Evolutionary conservation across 1,140 invertebrate species (phyloP).

Genomic region (Neuroterus valhalla): DNA sequence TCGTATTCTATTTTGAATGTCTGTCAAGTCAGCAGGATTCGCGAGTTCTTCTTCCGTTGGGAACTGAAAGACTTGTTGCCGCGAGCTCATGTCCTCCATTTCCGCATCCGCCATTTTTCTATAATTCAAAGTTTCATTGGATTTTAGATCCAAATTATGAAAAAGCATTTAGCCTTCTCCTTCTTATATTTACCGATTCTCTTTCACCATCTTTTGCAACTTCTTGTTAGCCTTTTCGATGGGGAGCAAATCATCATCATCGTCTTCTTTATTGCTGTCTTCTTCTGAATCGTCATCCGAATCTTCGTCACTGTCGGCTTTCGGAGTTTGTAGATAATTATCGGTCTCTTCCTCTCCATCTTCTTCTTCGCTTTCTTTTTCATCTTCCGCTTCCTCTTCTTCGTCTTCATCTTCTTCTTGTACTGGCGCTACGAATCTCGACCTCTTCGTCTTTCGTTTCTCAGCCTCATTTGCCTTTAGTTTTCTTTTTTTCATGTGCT

Average conservation of each 20-base stretch:
- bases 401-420: conserved; percentile 53
- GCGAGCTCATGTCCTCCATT: conserved; percentile 84
- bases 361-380: conserved; percentile 70
- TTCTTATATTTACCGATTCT: conserved; percentile 47
- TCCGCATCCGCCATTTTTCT: conserved; percentile 88
- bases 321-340: conserved; percentile 72
- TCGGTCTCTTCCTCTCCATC: conserved; percentile 71
- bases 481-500: conserved; percentile 28
- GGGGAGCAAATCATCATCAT: conserved; percentile 84
- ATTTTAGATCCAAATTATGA: no score
- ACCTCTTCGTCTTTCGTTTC: conserved; percentile 46
- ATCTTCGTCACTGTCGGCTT: conserved; percentile 65
- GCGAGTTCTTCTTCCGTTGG: conserved; percentile 84
- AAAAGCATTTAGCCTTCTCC: no score
- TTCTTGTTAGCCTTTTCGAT: conserved; percentile 91
- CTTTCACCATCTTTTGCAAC: conserved; percentile 83
- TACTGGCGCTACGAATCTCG: conserved; percentile 51
- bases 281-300: conserved; percentile 59
- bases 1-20: conserved; percentile 92
- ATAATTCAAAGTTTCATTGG: conserved; percentile 42
- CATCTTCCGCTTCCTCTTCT: conserved; percentile 66
- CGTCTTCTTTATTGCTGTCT: conserved; percentile 67
- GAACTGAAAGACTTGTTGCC: conserved; percentile 85
- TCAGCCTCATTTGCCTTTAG: conserved; percentile 24
- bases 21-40: conserved; percentile 84